Conservation (phyloP, 2,113 vertebrate genomes). For the Xiphophorus couchianus region DNA sequence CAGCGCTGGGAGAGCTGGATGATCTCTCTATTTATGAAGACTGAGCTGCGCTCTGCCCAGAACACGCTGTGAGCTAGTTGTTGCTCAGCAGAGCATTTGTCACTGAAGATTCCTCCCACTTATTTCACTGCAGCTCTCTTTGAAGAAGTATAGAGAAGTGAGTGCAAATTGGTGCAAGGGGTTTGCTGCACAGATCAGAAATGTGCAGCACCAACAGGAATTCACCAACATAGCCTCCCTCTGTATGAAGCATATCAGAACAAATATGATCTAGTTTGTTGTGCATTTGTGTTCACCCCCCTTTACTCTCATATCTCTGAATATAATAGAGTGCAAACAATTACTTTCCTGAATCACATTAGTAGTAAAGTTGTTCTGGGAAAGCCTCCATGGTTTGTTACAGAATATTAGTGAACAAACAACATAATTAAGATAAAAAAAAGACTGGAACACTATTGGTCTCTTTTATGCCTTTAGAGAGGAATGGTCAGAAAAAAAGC, state of each 20-base stretch:
- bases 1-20: constrained; percentile 24
- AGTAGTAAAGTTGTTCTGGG: background rate
- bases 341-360: background rate
- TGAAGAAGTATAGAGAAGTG: constrained; percentile 32
- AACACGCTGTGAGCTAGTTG: constrained; percentile 26
- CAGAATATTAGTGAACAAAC: background rate
- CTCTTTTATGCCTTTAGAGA: too few species aligned
- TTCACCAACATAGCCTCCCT: constrained; percentile 5
- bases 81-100: constrained; percentile 50
- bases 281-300: background rate
- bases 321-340: too few species aligned
- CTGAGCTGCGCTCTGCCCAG: constrained; percentile 31
- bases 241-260: background rate
- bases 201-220: constrained; percentile 10
- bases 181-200: constrained; percentile 20
- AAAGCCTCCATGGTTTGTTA: background rate
- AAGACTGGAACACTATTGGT: background rate
- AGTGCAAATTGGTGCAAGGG: constrained; percentile 33
- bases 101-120: constrained; percentile 52
- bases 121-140: constrained; percentile 52
- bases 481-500: background rate
- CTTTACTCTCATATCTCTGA: too few species aligned
- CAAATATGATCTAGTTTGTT: background rate
- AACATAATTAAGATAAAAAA: background rate
- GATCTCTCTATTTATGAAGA: constrained; percentile 38